Evolutionary conservation across 2,888 invertebrate genomes (phyloP).

Genomic region (Danaus chrysippus): DNA sequence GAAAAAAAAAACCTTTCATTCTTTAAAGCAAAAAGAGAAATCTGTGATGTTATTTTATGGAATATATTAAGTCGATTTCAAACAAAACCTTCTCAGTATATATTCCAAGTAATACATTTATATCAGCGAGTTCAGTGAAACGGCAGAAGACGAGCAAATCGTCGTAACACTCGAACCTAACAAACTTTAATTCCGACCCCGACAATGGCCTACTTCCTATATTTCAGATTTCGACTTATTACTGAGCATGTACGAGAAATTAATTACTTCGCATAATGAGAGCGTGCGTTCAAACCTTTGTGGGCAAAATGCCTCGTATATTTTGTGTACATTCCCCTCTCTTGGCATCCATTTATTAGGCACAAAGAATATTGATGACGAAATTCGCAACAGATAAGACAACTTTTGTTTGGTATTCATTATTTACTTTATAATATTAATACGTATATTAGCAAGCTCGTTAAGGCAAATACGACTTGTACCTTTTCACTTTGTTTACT

Average conservation of each 20-base stretch:
- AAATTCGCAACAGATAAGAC: conserved; percentile 3
- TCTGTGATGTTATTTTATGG: not conserved
- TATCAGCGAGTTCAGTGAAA: not conserved
- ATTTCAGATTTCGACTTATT: conserved; percentile 32
- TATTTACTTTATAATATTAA: not conserved
- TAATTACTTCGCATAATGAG: conserved; percentile 39
- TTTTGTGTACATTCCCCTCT: conserved; percentile 28
- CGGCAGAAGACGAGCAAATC: not conserved
- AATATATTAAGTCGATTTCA: not conserved
- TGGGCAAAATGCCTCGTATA: conserved; percentile 34
- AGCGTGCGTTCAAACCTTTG: conserved; percentile 36
- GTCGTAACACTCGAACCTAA: not conserved
- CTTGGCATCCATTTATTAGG: conserved; percentile 30
- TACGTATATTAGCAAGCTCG: too few species aligned
- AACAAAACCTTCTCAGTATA: not conserved
- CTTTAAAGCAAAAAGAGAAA: conserved; percentile 12
- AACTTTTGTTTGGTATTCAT: not conserved
- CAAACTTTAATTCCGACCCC: conserved; percentile 1
- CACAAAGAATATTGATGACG: conserved; percentile 10
- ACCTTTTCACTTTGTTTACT: too few species aligned
- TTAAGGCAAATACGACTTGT: too few species aligned
- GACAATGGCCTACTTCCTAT: conserved; percentile 25
- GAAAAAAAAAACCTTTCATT: conserved; percentile 33
- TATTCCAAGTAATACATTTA: too few species aligned
- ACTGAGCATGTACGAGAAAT: conserved; percentile 31